Percentiles rank a stretch among this genome's conserved stretches.
Conservation (phyloP, 37 sponge, comb jelly and placozoan genomes). For the Spongilla lacustris region DNA sequence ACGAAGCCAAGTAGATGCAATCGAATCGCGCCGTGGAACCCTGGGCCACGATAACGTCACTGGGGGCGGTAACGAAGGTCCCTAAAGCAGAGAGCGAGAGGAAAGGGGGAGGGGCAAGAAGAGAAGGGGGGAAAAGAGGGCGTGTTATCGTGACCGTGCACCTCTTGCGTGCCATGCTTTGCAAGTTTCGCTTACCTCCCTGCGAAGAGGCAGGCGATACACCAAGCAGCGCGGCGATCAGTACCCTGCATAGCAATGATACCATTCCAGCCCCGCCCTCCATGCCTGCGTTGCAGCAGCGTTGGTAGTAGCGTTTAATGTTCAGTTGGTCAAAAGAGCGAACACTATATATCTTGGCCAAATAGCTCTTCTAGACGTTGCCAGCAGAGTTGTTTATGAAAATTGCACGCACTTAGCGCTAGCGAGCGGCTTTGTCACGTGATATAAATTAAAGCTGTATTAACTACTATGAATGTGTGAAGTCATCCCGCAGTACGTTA, state of each 20-base stretch:
- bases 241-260: not conserved
- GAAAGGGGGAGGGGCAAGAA: not conserved
- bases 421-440: too few relatives aligned
- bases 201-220: not conserved
- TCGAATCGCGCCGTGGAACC: conserved; percentile 52
- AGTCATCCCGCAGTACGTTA: too few relatives aligned
- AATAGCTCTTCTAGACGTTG: too few relatives aligned
- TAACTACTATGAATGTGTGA: too few relatives aligned
- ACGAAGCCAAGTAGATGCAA: conserved; percentile 41
- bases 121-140: not conserved
- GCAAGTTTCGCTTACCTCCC: not conserved
- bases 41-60: conserved; percentile 39
- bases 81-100: not conserved
- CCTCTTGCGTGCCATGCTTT: not conserved
- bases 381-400: too few relatives aligned
- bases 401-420: too few relatives aligned
- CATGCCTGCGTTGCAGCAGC: too few relatives aligned
- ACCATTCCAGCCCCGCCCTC: not conserved
- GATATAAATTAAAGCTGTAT: too few relatives aligned
- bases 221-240: not conserved
- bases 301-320: too few relatives aligned
- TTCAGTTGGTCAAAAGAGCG: too few relatives aligned
- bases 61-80: conserved; percentile 44
- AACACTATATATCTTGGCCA: too few relatives aligned
- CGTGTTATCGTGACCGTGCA: too few relatives aligned